Percentiles rank a stretch among this genome's conserved stretches.
phyloP scores from a whole-genome alignment of 2,888 invertebrate genomes.

The Volucella inflata region DNA sequence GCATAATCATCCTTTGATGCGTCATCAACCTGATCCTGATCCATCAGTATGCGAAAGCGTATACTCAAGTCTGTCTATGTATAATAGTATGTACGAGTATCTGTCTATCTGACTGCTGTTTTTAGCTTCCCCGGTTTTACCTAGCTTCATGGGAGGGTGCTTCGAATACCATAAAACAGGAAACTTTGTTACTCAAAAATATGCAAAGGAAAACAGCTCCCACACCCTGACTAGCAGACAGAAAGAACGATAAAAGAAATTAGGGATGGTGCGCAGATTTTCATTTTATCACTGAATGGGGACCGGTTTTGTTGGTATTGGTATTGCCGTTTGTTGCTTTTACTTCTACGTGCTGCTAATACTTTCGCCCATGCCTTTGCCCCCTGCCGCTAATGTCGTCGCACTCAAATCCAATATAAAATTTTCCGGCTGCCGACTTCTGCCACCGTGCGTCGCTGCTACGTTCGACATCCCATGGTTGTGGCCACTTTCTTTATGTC shows the following conservation, averaged over 20 bases:
- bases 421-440: background rate
- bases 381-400: conserved; percentile 10
- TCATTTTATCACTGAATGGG: conserved; percentile 29
- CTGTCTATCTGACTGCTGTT: too few relatives aligned
- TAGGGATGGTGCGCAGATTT: conserved; percentile 46
- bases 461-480: background rate
- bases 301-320: conserved; percentile 15
- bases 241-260: background rate
- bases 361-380: too few relatives aligned
- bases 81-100: too few relatives aligned
- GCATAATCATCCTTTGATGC: conserved; percentile 67
- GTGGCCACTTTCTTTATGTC: background rate
- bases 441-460: background rate
- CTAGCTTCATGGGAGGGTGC: conserved; percentile 23
- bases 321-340: conserved; percentile 18
- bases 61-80: too few relatives aligned
- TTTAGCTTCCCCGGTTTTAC: background rate
- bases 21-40: conserved; percentile 63
- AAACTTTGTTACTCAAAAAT: conserved; percentile 60
- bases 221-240: background rate
- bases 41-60: conserved; percentile 30
- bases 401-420: conserved; percentile 16
- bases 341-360: background rate
- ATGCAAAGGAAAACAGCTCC: conserved; percentile 44
- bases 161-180: conserved; percentile 59